A percentile compares a stretch with the other conserved stretches of the same genome.
These are phyloP conservation scores for Labroides dimidiatus DNA, from an alignment of 2,797 vertebrate species.

Conservation along the genomic window DNA sequence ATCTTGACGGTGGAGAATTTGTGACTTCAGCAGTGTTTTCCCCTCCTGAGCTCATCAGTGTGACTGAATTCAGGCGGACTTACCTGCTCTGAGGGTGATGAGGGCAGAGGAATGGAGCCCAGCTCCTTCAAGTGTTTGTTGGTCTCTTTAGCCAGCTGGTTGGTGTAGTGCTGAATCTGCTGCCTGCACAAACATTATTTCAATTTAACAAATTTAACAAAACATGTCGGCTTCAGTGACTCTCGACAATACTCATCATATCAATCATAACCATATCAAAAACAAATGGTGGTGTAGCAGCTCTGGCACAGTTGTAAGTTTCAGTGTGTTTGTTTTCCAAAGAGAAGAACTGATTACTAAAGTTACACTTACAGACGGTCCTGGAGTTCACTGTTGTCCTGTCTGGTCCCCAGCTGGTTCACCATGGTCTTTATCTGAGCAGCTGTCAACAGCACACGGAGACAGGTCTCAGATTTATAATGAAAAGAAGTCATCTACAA, in stretches of 20 bases:
- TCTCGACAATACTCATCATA: no score
- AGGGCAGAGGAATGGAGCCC: constrained; percentile 87
- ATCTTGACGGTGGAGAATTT: no score
- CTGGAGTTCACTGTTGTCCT: constrained; percentile 92
- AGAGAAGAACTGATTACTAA: not conserved
- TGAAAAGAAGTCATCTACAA: not conserved
- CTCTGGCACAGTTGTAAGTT: no score
- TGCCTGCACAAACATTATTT: constrained; percentile 81
- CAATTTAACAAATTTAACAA: no score
- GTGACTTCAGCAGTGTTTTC: no score
- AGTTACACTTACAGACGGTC: constrained; percentile 90
- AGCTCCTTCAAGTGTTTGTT: constrained; percentile 95
- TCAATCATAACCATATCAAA: no score
- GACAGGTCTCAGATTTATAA: not conserved
- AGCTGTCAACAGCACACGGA: constrained; percentile 78
- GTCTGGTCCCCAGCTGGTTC: constrained; percentile 92
- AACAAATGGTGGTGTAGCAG: no score
- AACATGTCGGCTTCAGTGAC: no score
- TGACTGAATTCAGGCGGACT: constrained; percentile 5
- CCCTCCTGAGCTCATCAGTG: no score
- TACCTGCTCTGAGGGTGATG: constrained; percentile 92
- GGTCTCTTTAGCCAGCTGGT: constrained; percentile 95
- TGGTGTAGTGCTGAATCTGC: constrained; percentile 94
- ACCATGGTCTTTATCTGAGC: constrained; percentile 95
- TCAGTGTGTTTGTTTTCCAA: not conserved